Evolutionary conservation across 1,140 invertebrate genomes (phyloP), one percentile per base, ranked within the genome.

Genomic region (Drosophila equinoxialis): DNA sequence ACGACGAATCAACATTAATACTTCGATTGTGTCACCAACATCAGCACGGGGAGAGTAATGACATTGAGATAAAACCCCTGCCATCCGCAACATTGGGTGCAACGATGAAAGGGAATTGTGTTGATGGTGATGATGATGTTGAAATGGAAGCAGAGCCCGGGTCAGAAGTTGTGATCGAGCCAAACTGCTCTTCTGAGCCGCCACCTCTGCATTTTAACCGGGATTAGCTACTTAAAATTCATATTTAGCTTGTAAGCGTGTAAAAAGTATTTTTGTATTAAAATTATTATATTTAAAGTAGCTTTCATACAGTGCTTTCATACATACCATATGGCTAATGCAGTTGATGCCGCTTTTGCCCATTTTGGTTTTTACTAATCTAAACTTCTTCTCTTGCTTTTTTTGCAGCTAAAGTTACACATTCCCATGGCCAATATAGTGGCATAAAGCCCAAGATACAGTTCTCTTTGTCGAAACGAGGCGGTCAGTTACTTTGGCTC

Each of bases 1-100:
- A 92, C 26, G 90, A 92, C 61, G 91, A 92, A 33, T 82, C 71
- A 0, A 83, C 90, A 6, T 51, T 90, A 0, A 91, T 90, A n/a
- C 45, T 92, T 42, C 68, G 90, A 6, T 51, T 92, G 6, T 92
- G 90, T 39, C 91, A 92, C 65, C 83, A 90, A 61, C 91, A 92
- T 74, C 78, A 81, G 65, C 91, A 92, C 48, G 71, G 82, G 26
- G 80, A 87, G 54, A 91, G 90, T 60, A 91, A 91, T 41, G 90
- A 91, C 17, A 91, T 91, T 42, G 82, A 86, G 65, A 91, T 91
- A 4, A 91, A 91, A 48, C 87, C 90, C 6, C 68, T 91, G 65
- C 58, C 80, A 7, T 61, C 71, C 13, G 66, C 51, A 5, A 39
- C 51, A 3, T 39, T 37, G 8, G 10, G 26, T 33, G 37, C 11